Base-by-base conservation (phyloP, 2,888 invertebrate genomes). In the Acrobasis suavella region DNA sequence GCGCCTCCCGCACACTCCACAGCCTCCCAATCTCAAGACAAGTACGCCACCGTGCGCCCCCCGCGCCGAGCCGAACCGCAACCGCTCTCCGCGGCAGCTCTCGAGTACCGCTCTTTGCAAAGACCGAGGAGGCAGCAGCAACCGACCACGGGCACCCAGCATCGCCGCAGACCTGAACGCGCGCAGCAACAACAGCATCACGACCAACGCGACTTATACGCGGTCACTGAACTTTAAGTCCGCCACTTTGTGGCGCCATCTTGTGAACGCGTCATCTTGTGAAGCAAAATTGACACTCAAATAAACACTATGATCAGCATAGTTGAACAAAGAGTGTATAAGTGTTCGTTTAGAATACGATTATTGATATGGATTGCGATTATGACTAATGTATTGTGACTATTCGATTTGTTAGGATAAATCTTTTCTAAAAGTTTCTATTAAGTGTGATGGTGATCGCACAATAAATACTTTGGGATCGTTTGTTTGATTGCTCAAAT, bases 161-260 rank as follows among this genome's bases (percentile, higher is more conserved):
- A 72, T 55, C 73, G 72, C 73, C 76, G 74, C 70, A 78, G 65
- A 70, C 75, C 60, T 65, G 72, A 70, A 66, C 69, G 74, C 69
- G 67, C 71, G 68, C 67, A 77, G 60, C 75, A 69, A 65, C 69
- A 67, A 65, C 69, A 76, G 64, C 75, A 73, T 17, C 84, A 86
- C 70, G 93, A 90, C 73, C 88, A 91, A 66, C 89, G 93, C 62
- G 94, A 95, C 81, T 82, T 96, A 69, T 96, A 96, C 81, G 68
- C 72, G 15, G 72, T 72, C 62, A 72, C 72, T 9, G 74, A 75
- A 58, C 68, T 74, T 10, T 72, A 67, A 67, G 9, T 22, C 50
- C 51, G 51, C 51, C 58, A 51, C 56, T 55, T 49, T 58, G 37
- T 58, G 62, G 58, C 22, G 54, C 50, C 50, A 50, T 50, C 6